These are phyloP conservation scores for Myzus persicae DNA, from an alignment of 1,140 invertebrate species.

Conservation along the genomic window DNA sequence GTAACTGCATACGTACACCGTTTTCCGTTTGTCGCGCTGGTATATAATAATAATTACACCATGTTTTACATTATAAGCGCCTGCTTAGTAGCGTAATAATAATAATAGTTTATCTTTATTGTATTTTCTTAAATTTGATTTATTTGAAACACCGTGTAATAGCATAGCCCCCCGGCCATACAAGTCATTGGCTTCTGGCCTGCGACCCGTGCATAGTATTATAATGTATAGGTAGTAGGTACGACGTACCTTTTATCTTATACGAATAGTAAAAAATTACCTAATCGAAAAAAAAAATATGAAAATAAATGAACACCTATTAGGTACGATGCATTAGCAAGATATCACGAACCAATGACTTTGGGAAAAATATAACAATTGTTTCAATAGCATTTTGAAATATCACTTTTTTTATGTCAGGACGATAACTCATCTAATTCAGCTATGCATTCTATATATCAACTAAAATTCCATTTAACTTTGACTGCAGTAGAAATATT, in stretches of 20 bases:
- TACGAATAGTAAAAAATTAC: constrained; percentile 18
- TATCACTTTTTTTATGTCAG: constrained; percentile 4
- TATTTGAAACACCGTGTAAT: constrained; percentile 48
- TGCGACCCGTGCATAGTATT: constrained; percentile 20
- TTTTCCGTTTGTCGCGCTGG: constrained; percentile 11
- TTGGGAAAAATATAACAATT: not conserved
- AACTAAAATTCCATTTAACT: not conserved
- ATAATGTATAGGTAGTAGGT: not conserved
- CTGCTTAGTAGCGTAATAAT: constrained; percentile 17
- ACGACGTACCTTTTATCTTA: not conserved
- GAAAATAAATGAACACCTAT: constrained; percentile 43
- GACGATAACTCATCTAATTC: not conserved
- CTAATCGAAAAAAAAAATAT: constrained; percentile 33
- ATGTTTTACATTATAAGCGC: constrained; percentile 33
- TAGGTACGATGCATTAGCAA: constrained; percentile 1
- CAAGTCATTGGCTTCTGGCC: constrained; percentile 47
- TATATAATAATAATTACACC: not conserved
- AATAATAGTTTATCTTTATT: constrained; percentile 35
- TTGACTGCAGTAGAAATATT: not conserved
- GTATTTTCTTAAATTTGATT: constrained; percentile 54
- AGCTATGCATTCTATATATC: not conserved
- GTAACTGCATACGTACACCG: not conserved
- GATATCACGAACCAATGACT: constrained; percentile 9
- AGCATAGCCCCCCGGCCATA: constrained; percentile 31
- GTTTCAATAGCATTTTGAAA: constrained; percentile 31